Evolutionary conservation across 2,113 vertebrate genomes (phyloP), one percentile per base, ranked within the genome.

Genomic region (Galemys pyrenaicus): DNA sequence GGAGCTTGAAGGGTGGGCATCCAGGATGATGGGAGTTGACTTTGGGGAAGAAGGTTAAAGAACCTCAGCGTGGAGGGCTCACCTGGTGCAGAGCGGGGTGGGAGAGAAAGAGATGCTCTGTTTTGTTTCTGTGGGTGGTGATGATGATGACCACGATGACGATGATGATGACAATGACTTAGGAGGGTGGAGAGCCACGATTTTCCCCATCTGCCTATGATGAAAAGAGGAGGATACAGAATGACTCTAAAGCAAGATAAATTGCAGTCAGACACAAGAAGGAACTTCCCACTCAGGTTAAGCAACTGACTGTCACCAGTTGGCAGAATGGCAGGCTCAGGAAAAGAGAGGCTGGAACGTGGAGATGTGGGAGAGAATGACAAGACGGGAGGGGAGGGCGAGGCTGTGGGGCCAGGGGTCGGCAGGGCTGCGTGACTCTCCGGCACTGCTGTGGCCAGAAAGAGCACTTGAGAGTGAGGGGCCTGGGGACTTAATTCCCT

Each of bases 221-320:
- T 20, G 64, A 62, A 1, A 30, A 28, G 39, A 32, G 51, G 9
- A 44, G 60, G 32, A 37, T 51, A 13, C 12, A 26, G n/a, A n/a
- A 0, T 60, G 77, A 1, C 39, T 82, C 60, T 46, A 83, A 62
- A 95, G 89, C 77, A 64, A 56, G 89, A 92, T 46, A 62, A 7
- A 17, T 2, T 62, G 49, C 39, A 39, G 73, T 41, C 22, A 41
- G 86, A 88, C 35, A 22, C 41, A 32, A 39, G 68, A 20, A 30
- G 35, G 82, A 30, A 68, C 77, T 91, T 49, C 70, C 39, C 19
- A 0, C 6, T 71, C 58, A 11, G n/a, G 32, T 4, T 46, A 77
- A 68, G 26, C n/a, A 28, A 37, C 10, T n/a, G 67, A 20, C 54
- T 75, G 24, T 15, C 44, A 2, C 70, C 24, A 9, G 37, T 35